Percentiles rank a stretch among this genome's conserved stretches.
These are phyloP conservation scores for Sisyra terminalis DNA, from an alignment of 2,888 invertebrate species.

Conservation along the genomic window DNA sequence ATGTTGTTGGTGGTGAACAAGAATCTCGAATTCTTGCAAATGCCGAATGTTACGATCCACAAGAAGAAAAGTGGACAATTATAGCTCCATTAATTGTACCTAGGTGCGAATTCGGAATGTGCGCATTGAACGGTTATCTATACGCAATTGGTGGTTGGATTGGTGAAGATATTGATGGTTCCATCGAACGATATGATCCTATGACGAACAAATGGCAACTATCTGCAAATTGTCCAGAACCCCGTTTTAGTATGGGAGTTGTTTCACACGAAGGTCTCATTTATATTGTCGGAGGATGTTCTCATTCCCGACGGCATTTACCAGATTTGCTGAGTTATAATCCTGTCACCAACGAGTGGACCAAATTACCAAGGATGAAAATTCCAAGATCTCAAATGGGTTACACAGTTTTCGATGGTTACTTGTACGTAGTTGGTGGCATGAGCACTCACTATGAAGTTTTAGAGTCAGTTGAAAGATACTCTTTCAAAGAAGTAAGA, in stretches of 20 bases:
- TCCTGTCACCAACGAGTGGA: slow-evolving; percentile 70
- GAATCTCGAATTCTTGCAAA: slow-evolving; percentile 78
- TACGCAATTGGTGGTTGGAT: slow-evolving; percentile 91
- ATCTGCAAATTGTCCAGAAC: slow-evolving; percentile 64
- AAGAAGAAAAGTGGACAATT: slow-evolving; percentile 35
- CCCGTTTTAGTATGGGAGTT: slow-evolving; percentile 83
- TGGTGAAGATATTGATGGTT: slow-evolving; percentile 76
- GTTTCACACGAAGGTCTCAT: slow-evolving; percentile 69
- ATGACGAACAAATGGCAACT: slow-evolving; percentile 59
- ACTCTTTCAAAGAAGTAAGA: slow-evolving; percentile 61
- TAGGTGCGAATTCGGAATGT: slow-evolving; percentile 79
- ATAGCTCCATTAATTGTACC: slow-evolving; percentile 36
- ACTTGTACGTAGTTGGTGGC: slow-evolving; percentile 79
- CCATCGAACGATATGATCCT: slow-evolving; percentile 78
- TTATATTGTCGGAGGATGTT: slow-evolving; percentile 84
- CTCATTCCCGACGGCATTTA: slow-evolving; percentile 60
- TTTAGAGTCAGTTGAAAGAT: slow-evolving; percentile 67
- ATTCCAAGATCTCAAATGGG: slow-evolving; percentile 79
- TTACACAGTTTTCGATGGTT: slow-evolving; percentile 66
- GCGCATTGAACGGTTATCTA: slow-evolving; percentile 63
- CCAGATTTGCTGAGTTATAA: slow-evolving; percentile 66
- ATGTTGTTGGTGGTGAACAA: slow-evolving; percentile 82
- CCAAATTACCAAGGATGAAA: slow-evolving; percentile 56
- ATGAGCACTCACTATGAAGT: slow-evolving; percentile 68
- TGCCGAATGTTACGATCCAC: slow-evolving; percentile 70